These are phyloP conservation scores for Buceros bicornis DNA, from an alignment of 2,797 vertebrate species.

Conservation along the genomic window DNA sequence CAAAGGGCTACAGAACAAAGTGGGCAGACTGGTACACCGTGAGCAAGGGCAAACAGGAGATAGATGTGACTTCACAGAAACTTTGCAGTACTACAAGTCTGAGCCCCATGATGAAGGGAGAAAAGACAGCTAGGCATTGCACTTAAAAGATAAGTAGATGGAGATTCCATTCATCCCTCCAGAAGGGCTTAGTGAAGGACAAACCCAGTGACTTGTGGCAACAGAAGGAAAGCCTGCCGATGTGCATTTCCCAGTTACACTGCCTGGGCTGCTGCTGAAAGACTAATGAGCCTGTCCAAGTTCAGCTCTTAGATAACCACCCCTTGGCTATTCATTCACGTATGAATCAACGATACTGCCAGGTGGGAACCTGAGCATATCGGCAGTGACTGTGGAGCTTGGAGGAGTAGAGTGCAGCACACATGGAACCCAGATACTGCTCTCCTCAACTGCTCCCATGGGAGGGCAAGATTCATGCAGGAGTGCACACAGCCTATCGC, in stretches of 20 bases:
- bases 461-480: neutral
- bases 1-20: neutral
- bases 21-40: neutral
- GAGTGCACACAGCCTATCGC: neutral
- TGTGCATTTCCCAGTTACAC: neutral
- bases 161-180: neutral
- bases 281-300: neutral
- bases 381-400: neutral
- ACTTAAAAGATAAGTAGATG: neutral
- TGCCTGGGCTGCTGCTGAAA: neutral
- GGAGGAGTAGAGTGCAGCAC: rapidly evolving
- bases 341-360: neutral
- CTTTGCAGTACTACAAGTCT: neutral
- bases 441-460: neutral
- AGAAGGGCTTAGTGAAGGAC: neutral
- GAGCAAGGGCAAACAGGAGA: rapidly evolving
- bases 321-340: neutral
- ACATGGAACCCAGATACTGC: neutral
- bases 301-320: neutral
- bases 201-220: neutral
- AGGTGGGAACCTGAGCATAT: neutral
- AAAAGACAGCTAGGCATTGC: neutral
- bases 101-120: neutral
- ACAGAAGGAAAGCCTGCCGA: neutral
- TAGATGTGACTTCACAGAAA: neutral